These are phyloP conservation scores for Enteromius mattozi DNA, from an alignment of 2,797 vertebrate genomes.

Conservation along the genomic window DNA sequence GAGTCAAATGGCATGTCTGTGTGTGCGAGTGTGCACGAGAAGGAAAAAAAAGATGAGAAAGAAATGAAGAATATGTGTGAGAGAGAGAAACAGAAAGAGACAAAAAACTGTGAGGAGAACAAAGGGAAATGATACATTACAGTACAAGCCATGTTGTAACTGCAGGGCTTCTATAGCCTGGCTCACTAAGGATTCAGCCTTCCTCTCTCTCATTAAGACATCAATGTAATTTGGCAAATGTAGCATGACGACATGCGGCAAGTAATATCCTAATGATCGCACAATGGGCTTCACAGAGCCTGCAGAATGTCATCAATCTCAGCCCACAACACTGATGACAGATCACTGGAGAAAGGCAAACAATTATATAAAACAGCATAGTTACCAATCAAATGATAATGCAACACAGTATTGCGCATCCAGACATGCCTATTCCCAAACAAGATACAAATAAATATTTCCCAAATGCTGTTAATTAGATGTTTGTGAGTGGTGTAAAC, in stretches of 20 bases:
- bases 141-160: conserved; percentile 31
- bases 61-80: not conserved
- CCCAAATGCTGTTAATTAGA: conserved; percentile 33
- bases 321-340: conserved; percentile 48
- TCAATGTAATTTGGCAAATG: conserved; percentile 59
- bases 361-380: conserved; percentile 40
- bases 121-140: conserved; percentile 42
- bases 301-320: conserved; percentile 48
- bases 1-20: conserved; percentile 42
- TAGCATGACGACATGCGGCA: conserved; percentile 52
- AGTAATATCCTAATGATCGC: conserved; percentile 58
- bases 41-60: not conserved
- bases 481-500: not conserved
- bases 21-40: not conserved
- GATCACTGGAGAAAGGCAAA: conserved; percentile 42
- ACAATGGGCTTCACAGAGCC: conserved; percentile 43
- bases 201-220: conserved; percentile 54
- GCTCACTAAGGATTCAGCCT: conserved; percentile 17
- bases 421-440: conserved; percentile 4
- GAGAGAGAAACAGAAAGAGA: not conserved
- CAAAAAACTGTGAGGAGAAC: conserved; percentile 10
- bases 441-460: conserved; percentile 19
- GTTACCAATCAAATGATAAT: conserved; percentile 34
- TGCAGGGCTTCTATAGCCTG: conserved; percentile 21
- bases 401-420: conserved; percentile 6